Base-by-base conservation (phyloP, 30 jellyfish, hydroid and myxozoan genomes). In the Catostylus mosaicus region DNA sequence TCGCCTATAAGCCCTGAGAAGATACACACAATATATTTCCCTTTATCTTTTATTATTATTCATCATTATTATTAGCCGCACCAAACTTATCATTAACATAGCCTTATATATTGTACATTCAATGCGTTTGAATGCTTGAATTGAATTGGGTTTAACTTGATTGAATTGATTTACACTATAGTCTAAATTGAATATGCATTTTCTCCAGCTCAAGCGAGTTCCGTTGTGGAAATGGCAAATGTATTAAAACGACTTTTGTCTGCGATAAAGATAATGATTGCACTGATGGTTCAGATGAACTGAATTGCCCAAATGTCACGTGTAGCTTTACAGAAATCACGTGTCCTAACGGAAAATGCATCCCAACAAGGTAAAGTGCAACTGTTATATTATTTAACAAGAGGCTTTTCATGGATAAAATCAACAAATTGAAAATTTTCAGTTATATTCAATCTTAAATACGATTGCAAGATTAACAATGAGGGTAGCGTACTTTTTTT, bases 241-340 rank as follows among this genome's bases (percentile, higher is more conserved):
- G 97, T 67, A 40, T 77, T 47, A 46, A 85, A 20, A 64, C 32
- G 69, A 56, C 29, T 7, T 71, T 56, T 50, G 83, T 75, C 33
- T 89, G 97, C 68, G 97, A 89, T 66, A 47, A 73, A 37, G 97
- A 89, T 69, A 67, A 35, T 40, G 97, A 89, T 72, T 89, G 97
- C 40, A 63, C 48, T 7, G 96, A 89, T 75, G 86, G 88, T 0
- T 24, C 88, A n/a, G 97, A 89, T 67, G 97, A 89, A 75, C 24
- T 8, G 34, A 57, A 67, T 27, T 89, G 97, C 52, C 40, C 63
- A 4, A 85, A 83, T 50, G 66, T 34, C 23, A 85, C 96, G 26
- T 89, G 97, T 47, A 56, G 34, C 8, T 30, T 51, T 33, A 31
- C 60, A 19, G 90, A 84, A 83, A 83, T 35, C 88, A 65, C 71